Base-by-base conservation (phyloP, 1,140 invertebrate genomes). In the Diplogasteroides magnus region DNA sequence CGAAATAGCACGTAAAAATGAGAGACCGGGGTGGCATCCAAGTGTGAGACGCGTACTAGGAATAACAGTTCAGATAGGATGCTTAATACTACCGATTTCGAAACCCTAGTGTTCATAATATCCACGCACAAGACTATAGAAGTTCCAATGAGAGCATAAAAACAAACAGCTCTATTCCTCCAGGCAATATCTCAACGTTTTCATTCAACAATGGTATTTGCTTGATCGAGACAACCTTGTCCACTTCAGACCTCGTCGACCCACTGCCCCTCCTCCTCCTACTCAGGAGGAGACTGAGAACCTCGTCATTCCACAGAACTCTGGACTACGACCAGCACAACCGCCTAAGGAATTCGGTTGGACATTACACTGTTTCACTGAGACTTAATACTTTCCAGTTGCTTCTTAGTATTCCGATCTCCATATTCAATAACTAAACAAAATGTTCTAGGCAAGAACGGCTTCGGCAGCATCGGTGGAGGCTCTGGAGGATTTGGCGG, bases 231-330 rank as follows among this genome's bases (percentile, higher is more conserved):
- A 67, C 63, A 68, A 64, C n/a, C n/a, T n/a, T n/a, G n/a, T n/a
- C n/a, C n/a, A n/a, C n/a, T n/a, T n/a, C n/a, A n/a, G 27, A 6
- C 72, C 61, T 13, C 55, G 67, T 32, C 67, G 67, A 14, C 77
- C 75, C 25, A 69, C 75, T 56, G 73, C 64, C 28, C 70, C 66
- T 58, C 64, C 70, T 31, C 66, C 66, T 23, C 57, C 70, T 19
- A 61, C 59, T 0, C 26, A 63, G 25, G 70, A 67, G n/a, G 55
- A 62, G 19, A 65, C 55, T 29, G 65, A 72, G 23, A 64, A 71
- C 28, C 61, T 82, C 64, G 69, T 79, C 13, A 82, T 82, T 59
- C 81, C 80, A 31, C 77, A 79, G 61, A 82, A 82, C 67, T 83
- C 81, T 26, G 80, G 80, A 37, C 75, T 82, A 15, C 70, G 80